A percentile compares a stretch with the other conserved stretches of the same genome.
Conservation (phyloP, 2,888 invertebrate genomes). For the Sarcophaga caerulescens region DNA sequence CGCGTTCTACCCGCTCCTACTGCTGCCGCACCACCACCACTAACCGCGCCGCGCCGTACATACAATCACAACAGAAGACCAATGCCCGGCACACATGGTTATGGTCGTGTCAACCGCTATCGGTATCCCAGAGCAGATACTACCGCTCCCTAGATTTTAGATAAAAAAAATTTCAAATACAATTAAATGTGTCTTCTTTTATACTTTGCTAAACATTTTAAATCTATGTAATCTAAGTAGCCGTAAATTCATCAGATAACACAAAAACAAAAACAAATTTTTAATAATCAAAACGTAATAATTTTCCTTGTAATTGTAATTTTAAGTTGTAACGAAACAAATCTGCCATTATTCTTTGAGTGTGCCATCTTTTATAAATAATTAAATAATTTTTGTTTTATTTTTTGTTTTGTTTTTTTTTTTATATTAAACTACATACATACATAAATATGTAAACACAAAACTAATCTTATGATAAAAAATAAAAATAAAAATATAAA, state of each 20-base stretch:
- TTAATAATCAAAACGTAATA: slow-evolving; percentile 31
- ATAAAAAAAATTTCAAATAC: slow-evolving; percentile 38
- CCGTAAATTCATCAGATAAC: slow-evolving; percentile 51
- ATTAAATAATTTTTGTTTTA: no score
- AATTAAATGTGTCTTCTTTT: slow-evolving; percentile 43
- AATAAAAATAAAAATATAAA: slow-evolving; percentile 26
- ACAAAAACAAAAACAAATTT: slow-evolving; percentile 5
- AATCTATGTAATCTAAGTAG: slow-evolving; percentile 66
- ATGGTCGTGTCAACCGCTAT: slow-evolving; percentile 55
- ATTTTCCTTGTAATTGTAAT: slow-evolving; percentile 47
- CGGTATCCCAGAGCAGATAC: slow-evolving; percentile 62
- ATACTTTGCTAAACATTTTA: slow-evolving; percentile 46
- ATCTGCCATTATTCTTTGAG: slow-evolving; percentile 63
- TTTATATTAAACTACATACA: slow-evolving; percentile 32
- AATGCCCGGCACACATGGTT: slow-evolving; percentile 28
- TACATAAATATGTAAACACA: not conserved
- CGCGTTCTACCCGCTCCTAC: slow-evolving; percentile 67
- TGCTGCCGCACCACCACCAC: slow-evolving; percentile 55
- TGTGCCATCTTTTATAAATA: slow-evolving; percentile 55
- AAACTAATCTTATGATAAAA: slow-evolving; percentile 7
- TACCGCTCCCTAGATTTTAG: slow-evolving; percentile 63
- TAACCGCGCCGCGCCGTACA: slow-evolving; percentile 46
- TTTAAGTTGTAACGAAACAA: slow-evolving; percentile 61
- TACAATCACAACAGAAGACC: slow-evolving; percentile 51
- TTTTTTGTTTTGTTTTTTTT: not conserved